phyloP scores from a whole-genome alignment of 2,888 invertebrate species.

The Microchrysa polita region DNA sequence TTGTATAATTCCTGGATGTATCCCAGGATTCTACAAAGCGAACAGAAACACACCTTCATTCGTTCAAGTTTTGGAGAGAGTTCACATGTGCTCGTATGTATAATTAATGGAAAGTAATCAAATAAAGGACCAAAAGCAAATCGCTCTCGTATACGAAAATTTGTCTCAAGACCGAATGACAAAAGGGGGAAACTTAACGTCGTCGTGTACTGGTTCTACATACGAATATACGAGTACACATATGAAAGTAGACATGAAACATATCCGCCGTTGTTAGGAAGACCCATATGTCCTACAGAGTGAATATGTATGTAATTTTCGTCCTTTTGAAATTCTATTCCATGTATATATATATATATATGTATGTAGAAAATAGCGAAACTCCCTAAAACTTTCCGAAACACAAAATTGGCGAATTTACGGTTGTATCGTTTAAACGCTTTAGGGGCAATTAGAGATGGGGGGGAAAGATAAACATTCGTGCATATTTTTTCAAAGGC shows the following conservation, averaged over 20 bases:
- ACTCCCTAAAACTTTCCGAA: slow-evolving; percentile 39
- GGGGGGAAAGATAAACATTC: too few relatives aligned
- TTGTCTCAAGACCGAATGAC: slow-evolving; percentile 47
- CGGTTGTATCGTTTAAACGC: slow-evolving; percentile 46
- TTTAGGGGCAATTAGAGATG: slow-evolving; percentile 46
- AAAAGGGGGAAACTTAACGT: slow-evolving; percentile 45
- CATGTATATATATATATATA: too few relatives aligned
- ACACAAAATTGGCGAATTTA: slow-evolving; percentile 48
- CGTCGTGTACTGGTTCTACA: slow-evolving; percentile 28
- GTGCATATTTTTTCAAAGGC: too few relatives aligned
- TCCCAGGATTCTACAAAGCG: background rate
- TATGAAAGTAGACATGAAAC: slow-evolving; percentile 4
- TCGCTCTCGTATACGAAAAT: slow-evolving; percentile 47
- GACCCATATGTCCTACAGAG: background rate
- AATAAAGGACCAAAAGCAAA: slow-evolving; percentile 51
- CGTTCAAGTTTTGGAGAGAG: slow-evolving; percentile 16
- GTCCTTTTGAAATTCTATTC: background rate
- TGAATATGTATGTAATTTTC: background rate
- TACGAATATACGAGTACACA: slow-evolving; percentile 30
- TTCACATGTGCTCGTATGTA: slow-evolving; percentile 48
- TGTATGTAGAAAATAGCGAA: background rate
- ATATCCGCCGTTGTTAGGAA: background rate
- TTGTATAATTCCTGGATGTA: too few relatives aligned
- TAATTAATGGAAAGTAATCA: slow-evolving; percentile 52
- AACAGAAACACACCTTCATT: background rate